Base-by-base conservation (phyloP, 2,888 invertebrate genomes). In the Liopterus haemorrhoidalis region DNA sequence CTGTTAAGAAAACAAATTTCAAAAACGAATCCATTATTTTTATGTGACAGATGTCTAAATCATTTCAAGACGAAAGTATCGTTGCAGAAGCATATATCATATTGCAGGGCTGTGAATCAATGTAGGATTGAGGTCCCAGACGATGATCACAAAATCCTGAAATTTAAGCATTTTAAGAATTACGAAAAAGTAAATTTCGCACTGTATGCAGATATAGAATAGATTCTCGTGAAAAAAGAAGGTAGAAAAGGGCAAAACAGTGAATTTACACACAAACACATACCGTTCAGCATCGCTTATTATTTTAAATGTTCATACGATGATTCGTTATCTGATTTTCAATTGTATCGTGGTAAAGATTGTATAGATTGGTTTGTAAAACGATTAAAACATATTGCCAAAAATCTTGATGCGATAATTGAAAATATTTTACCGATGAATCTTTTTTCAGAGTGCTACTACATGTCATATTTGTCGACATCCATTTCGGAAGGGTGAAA, bases 301-400 rank as follows among this genome's bases (percentile, higher is more conserved):
- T 57, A 56, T 51, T 39, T 58, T 4, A 50, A 54, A 33, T 57
- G 57, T 43, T 47, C 46, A 8, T 54, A 53, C 41, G 54, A 59
- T 51, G 50, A 56, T 27, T 16, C n/a, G 1, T 20, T 50, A 19
- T 59, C 55, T 9, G 41, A 44, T 36, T 56, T 45, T 40, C 35
- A 43, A 3, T 45, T 46, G 14, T 47, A 54, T 49, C 39, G 52
- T 16, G 49, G 54, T 20, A 5, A n/a, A 20, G 49, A 56, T 45
- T 54, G 55, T 31, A 45, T 51, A 12, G 16, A 49, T 16, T 53
- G 54, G 56, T 59, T 50, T 38, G 32, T 21, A 18, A 16, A 24
- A 0, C 38, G 44, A 41, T 12, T 52, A 3, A 2, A 27, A 1
- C n/a, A 21, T 9, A 22, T 49, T 2, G 33, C 36, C 4, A 20